A percentile compares a stretch with the other conserved stretches of the same genome.
Conservation (phyloP, 2,797 vertebrate species). For the Hippoglossus hippoglossus region DNA sequence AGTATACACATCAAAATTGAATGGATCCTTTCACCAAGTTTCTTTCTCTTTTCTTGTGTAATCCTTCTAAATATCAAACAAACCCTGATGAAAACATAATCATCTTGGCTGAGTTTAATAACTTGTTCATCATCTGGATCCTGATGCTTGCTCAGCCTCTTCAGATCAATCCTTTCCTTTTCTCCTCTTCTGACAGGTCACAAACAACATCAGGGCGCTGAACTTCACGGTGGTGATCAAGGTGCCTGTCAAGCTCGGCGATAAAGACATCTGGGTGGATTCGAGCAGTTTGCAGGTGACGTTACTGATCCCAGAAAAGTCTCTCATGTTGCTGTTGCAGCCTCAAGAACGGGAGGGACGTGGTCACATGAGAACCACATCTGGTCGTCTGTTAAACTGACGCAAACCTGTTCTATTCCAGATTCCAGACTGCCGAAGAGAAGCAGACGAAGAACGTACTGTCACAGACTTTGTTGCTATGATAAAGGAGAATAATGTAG, state of each 20-base stretch:
- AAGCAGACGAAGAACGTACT: constrained; percentile 32
- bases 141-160: not conserved
- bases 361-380: not conserved
- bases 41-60: too few relatives aligned
- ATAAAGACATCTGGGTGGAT: constrained; percentile 77
- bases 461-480: constrained; percentile 53
- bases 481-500: constrained; percentile 60
- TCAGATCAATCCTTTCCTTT: not conserved
- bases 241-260: constrained; percentile 82
- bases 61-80: too few relatives aligned
- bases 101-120: not conserved
- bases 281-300: constrained; percentile 65
- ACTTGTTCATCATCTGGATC: not conserved
- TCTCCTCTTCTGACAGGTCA: constrained; percentile 75
- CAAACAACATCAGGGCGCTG: constrained; percentile 75
- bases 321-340: not conserved
- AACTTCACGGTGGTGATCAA: constrained; percentile 81
- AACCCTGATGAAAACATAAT: too few relatives aligned
- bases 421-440: constrained; percentile 71
- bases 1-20: too few relatives aligned
- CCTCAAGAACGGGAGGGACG: not conserved
- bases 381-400: not conserved
- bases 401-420: constrained; percentile 33
- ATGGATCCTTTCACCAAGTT: too few relatives aligned
- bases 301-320: not conserved